Evolutionary conservation across 2,888 invertebrate genomes (phyloP).

Genomic region (Lordiphosa fenestrarum): DNA sequence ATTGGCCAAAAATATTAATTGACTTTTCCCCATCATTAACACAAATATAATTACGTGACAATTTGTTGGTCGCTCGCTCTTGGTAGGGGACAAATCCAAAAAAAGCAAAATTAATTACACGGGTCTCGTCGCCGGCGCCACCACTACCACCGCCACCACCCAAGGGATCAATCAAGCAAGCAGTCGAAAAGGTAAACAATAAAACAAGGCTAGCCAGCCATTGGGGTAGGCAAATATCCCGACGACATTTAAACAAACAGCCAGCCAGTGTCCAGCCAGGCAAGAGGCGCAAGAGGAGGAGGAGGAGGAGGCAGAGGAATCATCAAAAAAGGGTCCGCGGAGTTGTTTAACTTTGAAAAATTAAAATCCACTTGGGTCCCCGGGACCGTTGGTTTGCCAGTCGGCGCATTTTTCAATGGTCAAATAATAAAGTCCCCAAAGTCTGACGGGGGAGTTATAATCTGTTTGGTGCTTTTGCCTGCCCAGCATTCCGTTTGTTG

Average conservation of each 20-base stretch:
- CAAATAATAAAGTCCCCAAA: conserved; percentile 77
- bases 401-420: conserved; percentile 70
- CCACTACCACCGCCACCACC: conserved; percentile 37
- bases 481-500: conserved; percentile 25
- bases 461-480: conserved; percentile 74
- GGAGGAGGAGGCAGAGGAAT: background rate
- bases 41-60: conserved; percentile 77
- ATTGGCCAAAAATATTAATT: conserved; percentile 62
- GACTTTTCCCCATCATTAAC: conserved; percentile 70
- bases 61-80: conserved; percentile 60
- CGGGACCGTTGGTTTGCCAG: conserved; percentile 18
- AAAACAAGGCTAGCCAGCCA: conserved; percentile 23
- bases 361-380: conserved; percentile 74
- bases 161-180: conserved; percentile 68
- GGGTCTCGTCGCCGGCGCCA: conserved; percentile 16
- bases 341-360: conserved; percentile 67
- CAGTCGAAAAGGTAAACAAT: conserved; percentile 66
- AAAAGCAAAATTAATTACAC: conserved; percentile 38
- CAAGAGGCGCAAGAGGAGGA: conserved; percentile 1
- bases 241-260: conserved; percentile 58
- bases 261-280: conserved; percentile 29
- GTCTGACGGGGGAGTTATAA: conserved; percentile 75
- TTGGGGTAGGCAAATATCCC: conserved; percentile 42
- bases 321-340: conserved; percentile 54
- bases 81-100: conserved; percentile 44